Base-by-base conservation (phyloP, 2,797 vertebrate species). In the Gymnothorax javanicus region DNA sequence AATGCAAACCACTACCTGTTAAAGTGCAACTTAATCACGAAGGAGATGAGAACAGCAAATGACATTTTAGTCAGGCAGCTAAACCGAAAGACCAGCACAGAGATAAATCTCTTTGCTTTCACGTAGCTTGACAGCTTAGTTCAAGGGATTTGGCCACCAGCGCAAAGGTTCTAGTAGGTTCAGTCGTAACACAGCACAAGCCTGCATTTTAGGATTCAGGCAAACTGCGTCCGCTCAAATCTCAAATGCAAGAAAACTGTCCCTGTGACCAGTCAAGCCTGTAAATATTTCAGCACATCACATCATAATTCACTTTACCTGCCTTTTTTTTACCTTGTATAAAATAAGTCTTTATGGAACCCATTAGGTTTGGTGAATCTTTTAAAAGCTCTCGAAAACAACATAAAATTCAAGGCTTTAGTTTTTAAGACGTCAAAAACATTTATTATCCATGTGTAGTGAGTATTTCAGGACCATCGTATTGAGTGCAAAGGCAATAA, bases 241-340 rank as follows among this genome's bases (percentile, higher is more conserved):
- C 87, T 89, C 11, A 0, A 89, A 91, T 91, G 91, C 88, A 89
- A 89, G 88, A 89, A 54, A 84, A 0, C 8, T 88, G 75, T 2
- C n/a, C 83, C 25, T 56, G 90, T 88, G 82, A 1, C n/a, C 83
- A 9, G 87, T 88, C 86, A 60, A 86, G 85, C 73, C 27, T 83
- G 83, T 94, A 90, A 93, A 94, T 94, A 94, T 93, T 94, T 93
- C 87, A 94, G 13, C 86, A 90, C 86, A 85, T 88, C 85, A 89
- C 91, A 91, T 92, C 84, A 83, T 93, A 89, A 92, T 91, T 92
- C 77, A 88, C 91, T 93, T 91, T 90, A 91, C 93, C 90, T 88
- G 90, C 92, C 85, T 92, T 92, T 91, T 91, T 89, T 89, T 57
- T 57, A n/a, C 62, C 50, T 43, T 25, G 54, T 12, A 43, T 67